Percentiles rank a stretch among this genome's conserved stretches.
Conservation (phyloP, 2,888 invertebrate species). For the Caenorhabditis sinica region DNA sequence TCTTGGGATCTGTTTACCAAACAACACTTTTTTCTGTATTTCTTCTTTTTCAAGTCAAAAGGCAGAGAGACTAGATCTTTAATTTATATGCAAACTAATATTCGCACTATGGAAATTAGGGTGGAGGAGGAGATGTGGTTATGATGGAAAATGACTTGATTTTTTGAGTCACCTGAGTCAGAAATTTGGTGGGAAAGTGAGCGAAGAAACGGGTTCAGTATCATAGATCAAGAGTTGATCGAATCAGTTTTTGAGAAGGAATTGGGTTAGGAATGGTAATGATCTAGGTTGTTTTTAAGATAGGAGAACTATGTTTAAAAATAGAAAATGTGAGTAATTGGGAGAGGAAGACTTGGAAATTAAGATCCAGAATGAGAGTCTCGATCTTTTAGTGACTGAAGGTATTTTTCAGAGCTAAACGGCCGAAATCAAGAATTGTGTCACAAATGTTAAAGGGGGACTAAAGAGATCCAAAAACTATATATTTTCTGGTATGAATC, state of each 20-base stretch:
- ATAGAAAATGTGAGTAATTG: neutral
- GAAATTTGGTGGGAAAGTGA: neutral
- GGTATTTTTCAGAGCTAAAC: no score
- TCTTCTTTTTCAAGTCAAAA: neutral
- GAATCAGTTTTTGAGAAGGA: neutral
- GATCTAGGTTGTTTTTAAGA: neutral
- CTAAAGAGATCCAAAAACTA: no score
- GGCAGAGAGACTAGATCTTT: slow-evolving; percentile 28
- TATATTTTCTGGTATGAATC: no score
- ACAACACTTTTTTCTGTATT: slow-evolving; percentile 1
- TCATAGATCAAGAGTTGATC: slow-evolving; percentile 16
- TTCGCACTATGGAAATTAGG: slow-evolving; percentile 33
- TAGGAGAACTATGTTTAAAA: neutral
- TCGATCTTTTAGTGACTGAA: no score
- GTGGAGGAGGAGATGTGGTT: neutral
- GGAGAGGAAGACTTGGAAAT: neutral
- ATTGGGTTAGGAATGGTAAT: neutral
- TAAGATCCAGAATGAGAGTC: no score
- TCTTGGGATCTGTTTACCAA: slow-evolving; percentile 6
- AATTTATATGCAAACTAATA: slow-evolving; percentile 46
- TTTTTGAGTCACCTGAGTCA: slow-evolving; percentile 12
- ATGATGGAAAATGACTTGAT: neutral
- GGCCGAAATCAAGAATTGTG: no score
- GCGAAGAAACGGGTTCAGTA: no score
- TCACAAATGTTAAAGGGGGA: no score